Conservation (phyloP, 2,113 vertebrate species). For the Oriolus oriolus region DNA sequence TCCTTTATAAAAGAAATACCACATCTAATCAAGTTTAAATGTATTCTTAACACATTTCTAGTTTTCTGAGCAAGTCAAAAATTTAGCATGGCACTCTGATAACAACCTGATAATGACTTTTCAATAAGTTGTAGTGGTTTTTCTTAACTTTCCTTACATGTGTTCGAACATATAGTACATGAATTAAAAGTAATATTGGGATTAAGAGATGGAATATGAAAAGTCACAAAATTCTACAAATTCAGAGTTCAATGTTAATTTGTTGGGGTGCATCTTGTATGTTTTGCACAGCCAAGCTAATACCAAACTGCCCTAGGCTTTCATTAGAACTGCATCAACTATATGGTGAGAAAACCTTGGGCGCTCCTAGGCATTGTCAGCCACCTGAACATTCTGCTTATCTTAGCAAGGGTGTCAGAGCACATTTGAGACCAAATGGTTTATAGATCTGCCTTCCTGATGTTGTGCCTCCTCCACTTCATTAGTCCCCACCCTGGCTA, state of each 20-base stretch:
- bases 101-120: neutral
- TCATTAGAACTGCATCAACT: fast-evolving
- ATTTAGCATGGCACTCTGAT: neutral
- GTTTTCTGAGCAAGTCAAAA: neutral
- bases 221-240: neutral
- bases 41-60: neutral
- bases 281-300: neutral
- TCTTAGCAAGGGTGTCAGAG: neutral
- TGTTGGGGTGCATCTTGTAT: neutral
- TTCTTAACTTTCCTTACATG: neutral
- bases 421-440: neutral
- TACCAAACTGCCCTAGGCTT: neutral
- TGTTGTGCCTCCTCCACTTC: neutral
- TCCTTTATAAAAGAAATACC: neutral
- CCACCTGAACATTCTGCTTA: neutral
- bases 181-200: neutral
- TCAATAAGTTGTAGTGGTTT: neutral
- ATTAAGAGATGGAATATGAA: neutral
- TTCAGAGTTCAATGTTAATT: neutral
- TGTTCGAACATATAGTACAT: neutral
- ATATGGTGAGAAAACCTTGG: neutral
- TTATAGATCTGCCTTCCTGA: neutral
- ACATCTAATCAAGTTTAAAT: neutral
- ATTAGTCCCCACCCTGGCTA: neutral
- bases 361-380: fast-evolving